Base-by-base conservation (phyloP, 2,113 vertebrate species). In the Clarias magur region DNA sequence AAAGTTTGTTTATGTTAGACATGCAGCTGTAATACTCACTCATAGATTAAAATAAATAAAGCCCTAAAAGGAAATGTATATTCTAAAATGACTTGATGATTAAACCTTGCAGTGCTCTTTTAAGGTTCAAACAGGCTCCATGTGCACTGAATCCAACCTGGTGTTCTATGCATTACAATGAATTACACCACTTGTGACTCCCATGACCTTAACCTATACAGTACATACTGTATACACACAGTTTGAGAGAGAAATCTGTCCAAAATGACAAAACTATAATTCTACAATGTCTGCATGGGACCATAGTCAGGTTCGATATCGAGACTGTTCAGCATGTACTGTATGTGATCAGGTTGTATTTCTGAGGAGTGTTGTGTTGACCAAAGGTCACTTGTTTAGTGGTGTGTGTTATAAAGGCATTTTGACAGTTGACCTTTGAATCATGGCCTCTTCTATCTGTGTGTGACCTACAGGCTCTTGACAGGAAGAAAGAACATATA, bases 351-450 rank as follows among this genome's bases (percentile, higher is more conserved):
- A 12, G 17, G 67, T 80, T 86, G 68, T 27, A 75, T 72, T 62
- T 27, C n/a, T n/a, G 25, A 54, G 38, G 72, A 83, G 63, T 79
- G 84, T 83, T 90, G 85, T 83, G 88, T 89, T 90, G 16, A 86
- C 89, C 87, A 93, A 89, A 92, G 91, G 93, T 92, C 91, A 92
- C 91, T 90, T 83, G 85, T 89, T 91, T 88, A 89, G 78, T 91
- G 86, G 4, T 63, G 81, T 63, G 83, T 53, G 75, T 86, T 86
- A 93, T 94, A 93, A 93, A 94, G 88, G 86, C 88, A 90, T 93
- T 92, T 83, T 94, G 94, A 94, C 93, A 94, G 92, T 90, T 95
- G 93, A 92, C 94, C 94, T 95, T 95, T 95, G 87, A 90, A 90
- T 93, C 89, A 86, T 91, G 91, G 89, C 92, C 90, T 53, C 84